Conservation (phyloP, 2,888 invertebrate genomes). For the Phragmatobia fuliginosa region DNA sequence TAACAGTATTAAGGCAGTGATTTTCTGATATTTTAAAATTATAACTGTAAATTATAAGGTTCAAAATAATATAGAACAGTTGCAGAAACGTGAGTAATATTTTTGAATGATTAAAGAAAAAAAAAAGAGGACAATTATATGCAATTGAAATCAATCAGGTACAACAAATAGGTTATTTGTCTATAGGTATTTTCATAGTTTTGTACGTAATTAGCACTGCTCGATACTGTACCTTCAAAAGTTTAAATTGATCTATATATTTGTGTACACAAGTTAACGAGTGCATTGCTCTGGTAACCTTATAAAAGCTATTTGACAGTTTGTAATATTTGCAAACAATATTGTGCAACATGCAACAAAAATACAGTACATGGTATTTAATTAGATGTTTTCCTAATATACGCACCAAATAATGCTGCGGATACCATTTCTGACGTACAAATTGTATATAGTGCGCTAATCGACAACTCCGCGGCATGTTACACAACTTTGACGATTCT, state of each 20-base stretch:
- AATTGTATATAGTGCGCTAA: slow-evolving; percentile 59
- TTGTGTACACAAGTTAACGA: slow-evolving; percentile 28
- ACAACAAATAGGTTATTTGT: slow-evolving; percentile 45
- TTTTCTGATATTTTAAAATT: too few species aligned
- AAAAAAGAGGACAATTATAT: not conserved
- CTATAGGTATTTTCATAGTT: slow-evolving; percentile 36
- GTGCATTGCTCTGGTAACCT: slow-evolving; percentile 39
- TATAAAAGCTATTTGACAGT: slow-evolving; percentile 44
- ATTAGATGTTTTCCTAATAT: slow-evolving; percentile 19
- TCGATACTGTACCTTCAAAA: not conserved
- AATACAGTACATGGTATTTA: slow-evolving; percentile 13
- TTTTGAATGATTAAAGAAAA: too few species aligned
- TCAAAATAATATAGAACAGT: too few species aligned
- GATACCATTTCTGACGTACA: slow-evolving; percentile 57
- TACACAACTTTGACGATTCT: slow-evolving; percentile 73
- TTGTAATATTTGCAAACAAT: slow-evolving; percentile 54
- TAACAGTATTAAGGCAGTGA: too few species aligned
- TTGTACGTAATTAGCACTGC: not conserved
- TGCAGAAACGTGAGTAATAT: too few species aligned
- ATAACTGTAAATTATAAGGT: too few species aligned
- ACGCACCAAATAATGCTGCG: slow-evolving; percentile 36
- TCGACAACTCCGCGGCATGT: slow-evolving; percentile 71
- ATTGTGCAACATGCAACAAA: slow-evolving; percentile 23
- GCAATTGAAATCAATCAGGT: slow-evolving; percentile 34
- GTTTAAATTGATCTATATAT: too few species aligned